Conservation (phyloP, 2,797 vertebrate species). For the Capromys pilorides region DNA sequence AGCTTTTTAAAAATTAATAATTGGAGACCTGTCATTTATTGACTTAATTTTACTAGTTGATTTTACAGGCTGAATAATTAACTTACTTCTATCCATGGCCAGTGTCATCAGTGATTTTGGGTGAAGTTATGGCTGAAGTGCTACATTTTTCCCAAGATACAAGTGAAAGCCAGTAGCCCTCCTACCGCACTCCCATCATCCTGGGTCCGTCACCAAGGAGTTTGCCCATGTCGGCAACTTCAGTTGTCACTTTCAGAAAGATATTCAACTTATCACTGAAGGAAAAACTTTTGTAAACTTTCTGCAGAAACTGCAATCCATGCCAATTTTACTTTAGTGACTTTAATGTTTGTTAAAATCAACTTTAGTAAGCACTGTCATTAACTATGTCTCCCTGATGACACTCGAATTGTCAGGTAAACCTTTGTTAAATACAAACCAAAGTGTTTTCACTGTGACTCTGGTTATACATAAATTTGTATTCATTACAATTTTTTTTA, state of each 20-base stretch:
- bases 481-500: not conserved
- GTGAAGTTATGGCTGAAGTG: not conserved
- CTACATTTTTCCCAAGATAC: not conserved
- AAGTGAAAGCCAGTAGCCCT: not conserved
- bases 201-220: not conserved
- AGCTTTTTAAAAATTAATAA: not conserved
- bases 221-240: not conserved
- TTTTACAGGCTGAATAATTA: not conserved
- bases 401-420: not conserved
- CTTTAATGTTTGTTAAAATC: conserved; percentile 10
- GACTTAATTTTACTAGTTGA: not conserved
- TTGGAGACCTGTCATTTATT: not conserved
- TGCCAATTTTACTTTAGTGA: not conserved
- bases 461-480: not conserved
- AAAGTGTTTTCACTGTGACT: not conserved
- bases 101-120: not conserved
- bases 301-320: conserved; percentile 30
- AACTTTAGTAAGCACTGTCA: not conserved
- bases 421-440: not conserved
- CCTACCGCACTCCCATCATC: not conserved
- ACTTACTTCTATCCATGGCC: not conserved
- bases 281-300: conserved; percentile 42
- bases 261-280: not conserved
- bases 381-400: conserved; percentile 35
- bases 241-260: not conserved